Evolutionary conservation across 2,797 vertebrate species (phyloP).

Genomic region (Sebastes cheni): DNA sequence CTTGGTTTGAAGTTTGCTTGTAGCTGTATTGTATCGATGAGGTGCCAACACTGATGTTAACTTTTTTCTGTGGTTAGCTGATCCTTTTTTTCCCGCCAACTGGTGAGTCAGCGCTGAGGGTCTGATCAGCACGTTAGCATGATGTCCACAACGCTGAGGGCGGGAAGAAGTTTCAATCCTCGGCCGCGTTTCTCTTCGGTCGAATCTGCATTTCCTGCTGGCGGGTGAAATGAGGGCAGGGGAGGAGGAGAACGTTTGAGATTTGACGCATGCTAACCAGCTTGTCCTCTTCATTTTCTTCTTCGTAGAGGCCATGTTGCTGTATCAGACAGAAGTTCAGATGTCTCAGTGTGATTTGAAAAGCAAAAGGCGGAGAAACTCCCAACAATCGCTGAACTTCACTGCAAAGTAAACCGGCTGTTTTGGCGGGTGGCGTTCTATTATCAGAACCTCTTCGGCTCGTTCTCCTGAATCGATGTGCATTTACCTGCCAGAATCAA

Average conservation of each 20-base stretch:
- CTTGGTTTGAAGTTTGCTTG: background rate
- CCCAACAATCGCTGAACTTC: background rate
- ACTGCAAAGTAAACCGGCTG: background rate
- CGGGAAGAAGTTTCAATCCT: background rate
- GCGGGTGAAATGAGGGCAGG: slow-evolving; percentile 58
- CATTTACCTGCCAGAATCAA: slow-evolving; percentile 21
- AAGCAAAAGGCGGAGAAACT: background rate
- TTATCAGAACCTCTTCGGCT: slow-evolving; percentile 18
- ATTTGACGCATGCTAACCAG: background rate
- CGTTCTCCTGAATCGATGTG: background rate
- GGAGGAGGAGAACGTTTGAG: background rate
- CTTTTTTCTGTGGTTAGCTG: background rate
- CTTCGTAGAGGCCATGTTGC: slow-evolving; percentile 3
- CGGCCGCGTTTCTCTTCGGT: background rate
- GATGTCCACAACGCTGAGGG: background rate
- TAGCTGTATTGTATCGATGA: background rate
- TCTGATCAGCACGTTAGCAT: slow-evolving; percentile 1
- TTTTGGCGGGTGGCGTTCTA: background rate
- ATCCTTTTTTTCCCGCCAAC: background rate
- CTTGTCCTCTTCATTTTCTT: background rate
- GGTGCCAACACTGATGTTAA: slow-evolving; percentile 32
- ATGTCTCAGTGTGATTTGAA: slow-evolving; percentile 15
- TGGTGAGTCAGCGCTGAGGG: background rate
- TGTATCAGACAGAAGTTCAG: background rate
- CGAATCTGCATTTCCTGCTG: slow-evolving; percentile 62